Evolutionary conservation across 1,140 invertebrate genomes (phyloP), one percentile per base, ranked within the genome.

Genomic region (Argopecten irradians): DNA sequence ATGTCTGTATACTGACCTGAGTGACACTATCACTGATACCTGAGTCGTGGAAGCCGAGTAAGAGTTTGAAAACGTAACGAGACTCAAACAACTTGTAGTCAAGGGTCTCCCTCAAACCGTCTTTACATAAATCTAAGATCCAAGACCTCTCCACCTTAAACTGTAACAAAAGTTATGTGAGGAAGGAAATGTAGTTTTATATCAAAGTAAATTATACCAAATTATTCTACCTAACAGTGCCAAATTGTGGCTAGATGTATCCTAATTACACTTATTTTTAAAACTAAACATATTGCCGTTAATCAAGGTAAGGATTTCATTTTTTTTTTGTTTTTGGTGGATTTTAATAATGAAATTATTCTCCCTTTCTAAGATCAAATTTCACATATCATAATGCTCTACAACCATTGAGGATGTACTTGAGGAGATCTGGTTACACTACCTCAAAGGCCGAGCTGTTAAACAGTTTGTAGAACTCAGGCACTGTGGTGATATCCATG

Each of bases 391-490:
- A 86, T 16, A 34, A 34, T 19, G 28, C n/a, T 39, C 22, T 5
- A 86, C 11, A 35, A n/a, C 14, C 33, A 83, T 34, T 82, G 28
- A n/a, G 1, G 85, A 34, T 55, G 32, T 33, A 16, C 55, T 86
- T 28, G 22, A 32, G 7, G 13, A 83, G 41, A 16, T 11, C 43
- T 46, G 43, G 19, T 19, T 19, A 46, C n/a, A 16, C 89, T 92
- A 95, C 94, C 93, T 97, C 96, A 0, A 97, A 94, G 84, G 97
- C 96, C 8, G 96, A 96, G 89, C 97, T 97, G 90, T 97, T 97
- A 89, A 97, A 97, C 19, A 98, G 96, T 86, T 97, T 97, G 39
- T 97, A 96, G 89, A 98, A 97, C 94, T 98, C 97, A 8, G 97
- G 97, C n/a, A 98, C 96, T n/a, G 96, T 96, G 5, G 96, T 96